These are phyloP conservation scores for Lepilemur ruficaudatus DNA, from an alignment of 2,797 vertebrate species.

Conservation along the genomic window DNA sequence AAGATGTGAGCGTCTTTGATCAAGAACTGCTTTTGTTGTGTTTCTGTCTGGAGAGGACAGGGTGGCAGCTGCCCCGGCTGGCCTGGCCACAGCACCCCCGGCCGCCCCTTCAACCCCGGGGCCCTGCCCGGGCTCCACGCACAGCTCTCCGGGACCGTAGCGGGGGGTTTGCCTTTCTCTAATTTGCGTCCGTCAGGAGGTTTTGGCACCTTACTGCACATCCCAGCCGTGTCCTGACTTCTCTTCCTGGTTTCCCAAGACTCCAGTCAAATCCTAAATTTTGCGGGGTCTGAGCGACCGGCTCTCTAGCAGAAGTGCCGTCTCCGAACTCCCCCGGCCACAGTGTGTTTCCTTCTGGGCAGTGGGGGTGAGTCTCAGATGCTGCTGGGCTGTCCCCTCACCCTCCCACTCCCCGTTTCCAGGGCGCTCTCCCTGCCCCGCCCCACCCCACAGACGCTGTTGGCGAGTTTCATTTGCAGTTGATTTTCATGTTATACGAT, in stretches of 20 bases:
- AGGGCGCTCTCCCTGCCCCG: fast-evolving
- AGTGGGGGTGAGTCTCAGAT: background rate
- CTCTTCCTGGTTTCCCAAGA: background rate
- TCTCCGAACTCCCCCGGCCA: background rate
- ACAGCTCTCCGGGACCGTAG: background rate
- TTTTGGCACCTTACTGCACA: fast-evolving
- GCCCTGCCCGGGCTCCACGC: fast-evolving
- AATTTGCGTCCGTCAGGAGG: background rate
- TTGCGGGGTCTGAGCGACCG: background rate
- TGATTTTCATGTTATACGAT: background rate
- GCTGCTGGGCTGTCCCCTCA: fast-evolving
- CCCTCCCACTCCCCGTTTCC: fast-evolving
- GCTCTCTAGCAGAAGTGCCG: background rate
- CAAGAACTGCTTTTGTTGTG: background rate
- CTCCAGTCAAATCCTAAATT: background rate
- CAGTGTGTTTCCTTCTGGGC: background rate
- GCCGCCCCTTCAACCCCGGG: no score
- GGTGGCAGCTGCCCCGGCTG: background rate
- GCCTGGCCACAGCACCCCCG: background rate
- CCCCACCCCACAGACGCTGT: fast-evolving
- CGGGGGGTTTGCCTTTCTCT: background rate
- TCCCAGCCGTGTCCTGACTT: background rate
- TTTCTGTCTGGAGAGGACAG: background rate
- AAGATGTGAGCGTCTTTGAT: fast-evolving
- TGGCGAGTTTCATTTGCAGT: no score